Evolutionary conservation across 2,113 vertebrate species (phyloP).

Genomic region (Nestor notabilis): DNA sequence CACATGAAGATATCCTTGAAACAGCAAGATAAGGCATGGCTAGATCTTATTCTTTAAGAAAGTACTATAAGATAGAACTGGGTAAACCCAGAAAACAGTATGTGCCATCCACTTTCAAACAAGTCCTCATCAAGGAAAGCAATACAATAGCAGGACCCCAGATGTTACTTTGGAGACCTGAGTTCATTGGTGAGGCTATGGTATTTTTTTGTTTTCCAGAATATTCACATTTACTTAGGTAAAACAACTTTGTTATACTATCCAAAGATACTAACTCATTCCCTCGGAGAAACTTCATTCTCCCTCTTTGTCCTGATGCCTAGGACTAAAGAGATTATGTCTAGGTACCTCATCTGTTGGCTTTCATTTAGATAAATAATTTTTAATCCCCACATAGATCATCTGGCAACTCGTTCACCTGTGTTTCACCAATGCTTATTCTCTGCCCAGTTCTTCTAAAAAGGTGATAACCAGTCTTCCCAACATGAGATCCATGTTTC

Average conservation of each 20-base stretch:
- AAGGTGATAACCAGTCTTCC: not conserved
- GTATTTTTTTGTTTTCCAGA: not conserved
- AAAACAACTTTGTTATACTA: not conserved
- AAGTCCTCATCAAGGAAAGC: not conserved
- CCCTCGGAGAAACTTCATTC: not conserved
- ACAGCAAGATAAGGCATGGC: not conserved
- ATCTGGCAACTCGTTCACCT: not conserved
- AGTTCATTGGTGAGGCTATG: fast-evolving
- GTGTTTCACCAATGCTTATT: not conserved
- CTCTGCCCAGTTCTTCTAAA: not conserved
- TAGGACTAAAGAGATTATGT: not conserved
- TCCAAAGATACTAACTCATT: not conserved
- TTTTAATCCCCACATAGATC: not conserved
- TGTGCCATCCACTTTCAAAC: not conserved
- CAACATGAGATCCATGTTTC: not conserved
- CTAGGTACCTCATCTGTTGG: not conserved
- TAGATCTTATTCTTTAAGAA: not conserved
- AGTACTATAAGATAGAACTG: not conserved
- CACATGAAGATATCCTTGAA: not conserved
- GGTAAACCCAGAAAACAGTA: not conserved
- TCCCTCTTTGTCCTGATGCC: not conserved
- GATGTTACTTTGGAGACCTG: not conserved
- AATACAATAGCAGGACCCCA: not conserved
- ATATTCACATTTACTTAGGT: not conserved
- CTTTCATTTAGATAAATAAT: not conserved